A percentile compares a stretch with the other conserved stretches of the same genome.
These are phyloP conservation scores for Archivesica marissinica DNA, from an alignment of 1,140 invertebrate genomes.

Conservation along the genomic window DNA sequence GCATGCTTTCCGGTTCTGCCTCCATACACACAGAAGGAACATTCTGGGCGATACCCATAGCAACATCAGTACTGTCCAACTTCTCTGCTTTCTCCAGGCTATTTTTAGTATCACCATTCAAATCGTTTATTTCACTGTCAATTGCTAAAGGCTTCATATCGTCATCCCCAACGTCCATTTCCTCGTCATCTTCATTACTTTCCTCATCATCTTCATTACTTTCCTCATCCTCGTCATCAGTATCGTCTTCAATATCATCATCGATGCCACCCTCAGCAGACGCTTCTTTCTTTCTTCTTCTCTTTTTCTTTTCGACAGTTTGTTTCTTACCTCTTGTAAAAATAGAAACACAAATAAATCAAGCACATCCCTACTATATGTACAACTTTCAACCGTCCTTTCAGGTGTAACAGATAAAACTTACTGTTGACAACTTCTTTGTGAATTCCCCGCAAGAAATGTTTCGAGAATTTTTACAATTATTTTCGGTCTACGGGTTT, in stretches of 20 bases:
- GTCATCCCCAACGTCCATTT: constrained; percentile 64
- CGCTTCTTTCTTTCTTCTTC: constrained; percentile 72
- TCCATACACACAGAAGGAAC: constrained; percentile 26
- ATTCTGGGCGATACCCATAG: background rate
- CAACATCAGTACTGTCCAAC: background rate
- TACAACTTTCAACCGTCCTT: too few relatives aligned
- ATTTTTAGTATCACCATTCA: background rate
- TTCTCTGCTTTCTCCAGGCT: background rate
- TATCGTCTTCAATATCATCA: constrained; percentile 72
- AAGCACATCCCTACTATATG: too few relatives aligned
- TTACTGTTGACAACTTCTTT: too few relatives aligned
- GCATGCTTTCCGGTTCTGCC: constrained; percentile 31
- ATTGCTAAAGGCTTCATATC: constrained; percentile 74
- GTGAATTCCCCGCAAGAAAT: too few relatives aligned
- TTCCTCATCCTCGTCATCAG: constrained; percentile 67
- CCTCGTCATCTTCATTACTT: constrained; percentile 69
- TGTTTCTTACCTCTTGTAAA: constrained; percentile 70
- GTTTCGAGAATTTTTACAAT: too few relatives aligned
- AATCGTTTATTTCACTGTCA: constrained; percentile 60
- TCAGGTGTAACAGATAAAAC: too few relatives aligned
- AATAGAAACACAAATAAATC: background rate
- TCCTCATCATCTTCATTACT: constrained; percentile 75
- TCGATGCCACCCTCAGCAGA: constrained; percentile 73
- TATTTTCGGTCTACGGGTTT: too few relatives aligned
- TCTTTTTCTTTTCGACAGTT: constrained; percentile 71